Evolutionary conservation across 1,140 invertebrate genomes (phyloP).

Genomic region (Drosophila suzukii): DNA sequence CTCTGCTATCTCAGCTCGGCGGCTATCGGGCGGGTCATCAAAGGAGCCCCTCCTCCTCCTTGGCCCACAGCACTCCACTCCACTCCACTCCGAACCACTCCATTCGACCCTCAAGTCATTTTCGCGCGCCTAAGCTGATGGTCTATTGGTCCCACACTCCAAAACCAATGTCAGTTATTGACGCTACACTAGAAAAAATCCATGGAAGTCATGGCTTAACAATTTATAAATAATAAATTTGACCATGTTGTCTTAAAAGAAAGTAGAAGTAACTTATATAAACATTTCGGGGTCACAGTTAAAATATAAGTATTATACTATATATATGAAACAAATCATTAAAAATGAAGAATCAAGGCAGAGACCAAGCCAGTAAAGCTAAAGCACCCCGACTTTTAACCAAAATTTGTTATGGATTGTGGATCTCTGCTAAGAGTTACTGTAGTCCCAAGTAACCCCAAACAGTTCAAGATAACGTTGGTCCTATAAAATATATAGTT

Average conservation of each 20-base stretch:
- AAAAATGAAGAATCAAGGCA: too few relatives aligned
- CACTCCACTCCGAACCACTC: not conserved
- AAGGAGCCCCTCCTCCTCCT: constrained; percentile 5
- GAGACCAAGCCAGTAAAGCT: too few relatives aligned
- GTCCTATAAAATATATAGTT: too few relatives aligned
- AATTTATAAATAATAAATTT: too few relatives aligned
- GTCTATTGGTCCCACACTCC: constrained; percentile 11
- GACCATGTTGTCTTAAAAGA: not conserved
- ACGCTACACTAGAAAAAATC: not conserved
- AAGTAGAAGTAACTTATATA: not conserved
- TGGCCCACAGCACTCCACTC: not conserved
- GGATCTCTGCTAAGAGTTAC: too few relatives aligned
- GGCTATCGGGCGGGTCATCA: constrained; percentile 26
- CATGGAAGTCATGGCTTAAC: not conserved
- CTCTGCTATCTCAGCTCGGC: constrained; percentile 19
- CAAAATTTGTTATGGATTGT: too few relatives aligned
- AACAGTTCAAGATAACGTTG: too few relatives aligned
- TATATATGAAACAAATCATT: too few relatives aligned
- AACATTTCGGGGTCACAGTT: too few relatives aligned
- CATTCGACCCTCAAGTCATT: constrained; percentile 26
- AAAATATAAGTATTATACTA: too few relatives aligned
- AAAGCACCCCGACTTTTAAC: too few relatives aligned
- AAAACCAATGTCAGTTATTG: constrained; percentile 28
- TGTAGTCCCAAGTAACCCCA: too few relatives aligned
- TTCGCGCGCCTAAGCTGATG: constrained; percentile 42